Percentiles rank a stretch among this genome's conserved stretches.
Evolutionary conservation across 2,888 invertebrate species (phyloP).

Genomic region (Eupithecia exiguata): DNA sequence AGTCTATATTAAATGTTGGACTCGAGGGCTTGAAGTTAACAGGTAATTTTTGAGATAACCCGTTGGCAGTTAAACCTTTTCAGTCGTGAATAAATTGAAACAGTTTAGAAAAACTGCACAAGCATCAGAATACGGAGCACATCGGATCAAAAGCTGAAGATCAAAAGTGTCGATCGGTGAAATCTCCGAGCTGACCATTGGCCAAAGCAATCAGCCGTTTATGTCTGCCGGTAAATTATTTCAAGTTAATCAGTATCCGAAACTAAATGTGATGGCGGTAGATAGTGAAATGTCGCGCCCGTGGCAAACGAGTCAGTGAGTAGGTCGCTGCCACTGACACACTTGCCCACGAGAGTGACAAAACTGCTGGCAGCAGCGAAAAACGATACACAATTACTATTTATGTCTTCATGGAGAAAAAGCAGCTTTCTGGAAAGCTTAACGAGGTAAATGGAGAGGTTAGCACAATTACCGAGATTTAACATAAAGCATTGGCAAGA

Average conservation of each 20-base stretch:
- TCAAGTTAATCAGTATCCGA: conserved; percentile 41
- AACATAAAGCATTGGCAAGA: conserved; percentile 8
- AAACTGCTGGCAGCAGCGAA: conserved; percentile 62
- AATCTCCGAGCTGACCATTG: neutral
- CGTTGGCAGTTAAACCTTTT: neutral
- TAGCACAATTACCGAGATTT: conserved; percentile 22
- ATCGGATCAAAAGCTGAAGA: neutral
- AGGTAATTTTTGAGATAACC: neutral
- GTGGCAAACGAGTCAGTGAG: conserved; percentile 67
- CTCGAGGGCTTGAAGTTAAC: neutral
- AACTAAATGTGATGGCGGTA: conserved; percentile 54
- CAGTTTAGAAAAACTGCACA: neutral
- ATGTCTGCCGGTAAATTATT: conserved; percentile 6
- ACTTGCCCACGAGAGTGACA: conserved; percentile 72
- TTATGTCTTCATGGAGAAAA: conserved; percentile 41
- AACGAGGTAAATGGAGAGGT: conserved; percentile 26
- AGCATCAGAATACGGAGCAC: neutral
- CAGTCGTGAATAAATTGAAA: neutral
- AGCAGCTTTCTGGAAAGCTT: conserved; percentile 35
- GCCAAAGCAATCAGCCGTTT: neutral
- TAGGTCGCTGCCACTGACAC: conserved; percentile 69
- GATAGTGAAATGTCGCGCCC: conserved; percentile 71
- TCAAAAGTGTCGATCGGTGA: conserved; percentile 1
- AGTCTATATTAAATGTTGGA: neutral
- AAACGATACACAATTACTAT: conserved; percentile 52